Conservation (phyloP, 2,888 invertebrate species). For the Pseudococcus longispinus region DNA sequence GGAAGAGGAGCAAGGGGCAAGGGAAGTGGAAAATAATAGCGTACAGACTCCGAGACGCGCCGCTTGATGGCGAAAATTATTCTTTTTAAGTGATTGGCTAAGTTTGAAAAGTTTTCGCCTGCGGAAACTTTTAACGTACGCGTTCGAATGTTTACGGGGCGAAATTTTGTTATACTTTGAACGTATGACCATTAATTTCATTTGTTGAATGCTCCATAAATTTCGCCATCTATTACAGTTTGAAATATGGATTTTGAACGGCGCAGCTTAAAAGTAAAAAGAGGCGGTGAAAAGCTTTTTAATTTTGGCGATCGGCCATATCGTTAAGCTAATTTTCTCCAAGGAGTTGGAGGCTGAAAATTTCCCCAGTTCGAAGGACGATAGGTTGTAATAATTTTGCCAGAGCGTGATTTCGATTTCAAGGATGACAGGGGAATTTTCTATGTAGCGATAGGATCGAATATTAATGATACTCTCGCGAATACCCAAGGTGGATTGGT, state of each 20-base stretch:
- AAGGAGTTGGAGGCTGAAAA: not conserved
- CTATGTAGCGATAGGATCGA: not conserved
- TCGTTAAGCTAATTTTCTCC: not conserved
- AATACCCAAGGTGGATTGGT: not conserved
- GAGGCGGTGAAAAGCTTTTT: not conserved
- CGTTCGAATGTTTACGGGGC: not conserved
- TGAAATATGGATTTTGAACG: conserved; percentile 22
- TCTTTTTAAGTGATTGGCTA: conserved; percentile 19
- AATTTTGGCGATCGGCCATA: conserved; percentile 11
- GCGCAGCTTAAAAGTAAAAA: not conserved
- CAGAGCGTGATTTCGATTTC: not conserved
- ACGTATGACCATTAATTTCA: conserved; percentile 23
- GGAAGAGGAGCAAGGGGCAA: not conserved
- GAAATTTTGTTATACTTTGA: not conserved
- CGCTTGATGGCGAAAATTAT: conserved; percentile 21
- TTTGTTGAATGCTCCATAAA: conserved; percentile 34
- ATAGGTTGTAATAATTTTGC: not conserved
- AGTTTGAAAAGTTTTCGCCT: conserved; percentile 15
- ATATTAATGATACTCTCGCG: not conserved
- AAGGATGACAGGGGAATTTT: not conserved
- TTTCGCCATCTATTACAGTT: not conserved
- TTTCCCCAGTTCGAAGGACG: not conserved
- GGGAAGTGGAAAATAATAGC: not conserved
- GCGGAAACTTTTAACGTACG: conserved; percentile 15
- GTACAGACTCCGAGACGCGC: not conserved